Evolutionary conservation across 2,888 invertebrate species (phyloP), one percentile per base, ranked within the genome.

Genomic region (Eristalis tenax): DNA sequence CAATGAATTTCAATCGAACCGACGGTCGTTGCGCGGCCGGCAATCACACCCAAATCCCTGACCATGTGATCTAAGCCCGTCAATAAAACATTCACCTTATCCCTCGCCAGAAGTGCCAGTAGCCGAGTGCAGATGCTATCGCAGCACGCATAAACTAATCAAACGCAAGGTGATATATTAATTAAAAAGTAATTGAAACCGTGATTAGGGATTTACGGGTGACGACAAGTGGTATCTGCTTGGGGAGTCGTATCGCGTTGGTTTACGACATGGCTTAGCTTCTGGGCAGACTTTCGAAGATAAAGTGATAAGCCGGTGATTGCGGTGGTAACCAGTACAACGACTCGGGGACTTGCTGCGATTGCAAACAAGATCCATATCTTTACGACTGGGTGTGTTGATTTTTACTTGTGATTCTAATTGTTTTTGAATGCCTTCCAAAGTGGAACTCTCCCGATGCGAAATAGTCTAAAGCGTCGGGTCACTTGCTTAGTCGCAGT

Each of bases 151-250:
- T 65, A 65, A 75, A 22, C 57, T 65, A 75, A 75, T 66, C 65
- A 65, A 65, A 65, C 38, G 38, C 65, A 57, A 38, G 75, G 35
- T 35, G 65, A 28, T 75, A 75, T 57, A 75, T 66, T 75, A 75
- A 75, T 75, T 65, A 65, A 75, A 75, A 56, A 65, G 56, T 75
- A 75, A 75, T 75, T 75, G 65, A 57, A 65, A 65, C 56, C 43
- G 38, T 57, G 75, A 75, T 75, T 75, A 57, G 65, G 61, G n/a
- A 66, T 65, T 57, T 61, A 40, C 35, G 13, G 68, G 50, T n/a
- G 64, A 57, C 38, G 38, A 65, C 65, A 61, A 57, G 57, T 57
- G 65, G 56, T 66, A 50, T 6, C n/a, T 50, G 50, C 18, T 8
- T 5, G 50, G 23, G 18, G 59, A 13, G 71, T 71, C 43, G 26